Evolutionary conservation across 2,888 invertebrate genomes (phyloP), one percentile per base, ranked within the genome.

Genomic region (Caenorhabditis sp.): DNA sequence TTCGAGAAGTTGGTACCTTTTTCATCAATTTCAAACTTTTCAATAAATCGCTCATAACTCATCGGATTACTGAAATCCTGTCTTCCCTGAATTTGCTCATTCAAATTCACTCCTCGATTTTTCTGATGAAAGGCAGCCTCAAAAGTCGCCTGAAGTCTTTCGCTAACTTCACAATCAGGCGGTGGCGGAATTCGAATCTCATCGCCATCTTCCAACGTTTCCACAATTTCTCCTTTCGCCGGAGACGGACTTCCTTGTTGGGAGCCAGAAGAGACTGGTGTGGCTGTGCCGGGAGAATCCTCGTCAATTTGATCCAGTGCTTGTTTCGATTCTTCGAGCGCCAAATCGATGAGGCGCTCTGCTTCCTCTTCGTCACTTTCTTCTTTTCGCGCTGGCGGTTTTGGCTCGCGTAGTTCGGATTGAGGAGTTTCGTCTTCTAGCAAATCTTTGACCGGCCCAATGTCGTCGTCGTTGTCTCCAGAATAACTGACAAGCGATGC

Each of bases 21-120:
- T 43, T 79, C 79, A 31, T 81, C 72, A n/a, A 81, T 68, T 17
- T 78, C 71, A 38, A 73, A 77, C 3, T 57, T 38, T 56, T 78
- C 75, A n/a, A 81, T 81, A 69, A 81, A 81, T 10, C 69, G 60
- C 26, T 76, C 76, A 63, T 81, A 81, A 63, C 78, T 80, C 61
- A 79, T 77, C 17, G 81, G 81, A 61, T 81, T 81, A 38, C 69
- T 67, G 67, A 76, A 81, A 23, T 74, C 69, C 12, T 69, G 65
- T 36, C 60, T 67, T 1, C 60, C 53, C 36, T 79, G 79, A 17
- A 79, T 67, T n/a, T 62, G 62, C 23, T 53, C 25, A 52, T 79
- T 79, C 60, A 79, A 58, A 59, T 77, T 74, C 4, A 38, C 50
- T 25, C 79, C 79, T 2, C 1, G 49, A 4, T 58, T 72, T 57